A percentile compares a stretch with the other conserved stretches of the same genome.
phyloP scores from a whole-genome alignment of 2,888 invertebrate genomes.

The Cylindroiulus punctatus region DNA sequence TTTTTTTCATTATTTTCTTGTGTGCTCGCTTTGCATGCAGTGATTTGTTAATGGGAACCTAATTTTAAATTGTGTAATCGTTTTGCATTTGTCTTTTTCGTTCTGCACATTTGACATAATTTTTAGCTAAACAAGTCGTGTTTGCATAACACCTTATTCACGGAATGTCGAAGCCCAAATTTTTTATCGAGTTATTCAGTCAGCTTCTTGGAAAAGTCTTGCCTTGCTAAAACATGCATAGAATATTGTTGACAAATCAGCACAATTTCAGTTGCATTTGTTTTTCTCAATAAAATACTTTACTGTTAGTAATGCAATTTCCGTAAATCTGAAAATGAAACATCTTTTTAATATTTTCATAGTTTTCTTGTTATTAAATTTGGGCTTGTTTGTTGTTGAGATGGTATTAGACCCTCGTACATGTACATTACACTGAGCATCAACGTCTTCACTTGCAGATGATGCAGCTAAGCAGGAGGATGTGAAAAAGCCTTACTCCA shows the following conservation, averaged over 20 bases:
- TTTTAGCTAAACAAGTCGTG: neutral
- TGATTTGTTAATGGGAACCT: neutral
- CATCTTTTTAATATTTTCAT: too few species aligned
- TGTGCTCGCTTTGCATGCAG: neutral
- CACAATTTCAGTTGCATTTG: too few species aligned
- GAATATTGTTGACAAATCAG: too few species aligned
- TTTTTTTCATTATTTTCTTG: neutral
- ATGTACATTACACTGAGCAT: too few species aligned
- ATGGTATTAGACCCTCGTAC: too few species aligned
- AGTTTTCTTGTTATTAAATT: too few species aligned
- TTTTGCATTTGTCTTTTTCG: neutral
- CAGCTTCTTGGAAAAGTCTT: too few species aligned
- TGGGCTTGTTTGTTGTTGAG: too few species aligned
- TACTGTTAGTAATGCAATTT: too few species aligned
- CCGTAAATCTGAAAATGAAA: too few species aligned
- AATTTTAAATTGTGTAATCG: neutral
- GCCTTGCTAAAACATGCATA: too few species aligned
- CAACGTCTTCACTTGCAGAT: neutral
- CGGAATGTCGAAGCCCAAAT: neutral
- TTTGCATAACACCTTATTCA: neutral
- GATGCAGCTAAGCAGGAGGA: neutral
- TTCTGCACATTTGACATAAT: neutral
- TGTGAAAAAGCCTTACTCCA: neutral
- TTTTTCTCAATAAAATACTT: too few species aligned
- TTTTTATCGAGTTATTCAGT: neutral